Evolutionary conservation across 1,140 invertebrate genomes (phyloP), one percentile per base, ranked within the genome.

Genomic region (Semibalanus balanoides): DNA sequence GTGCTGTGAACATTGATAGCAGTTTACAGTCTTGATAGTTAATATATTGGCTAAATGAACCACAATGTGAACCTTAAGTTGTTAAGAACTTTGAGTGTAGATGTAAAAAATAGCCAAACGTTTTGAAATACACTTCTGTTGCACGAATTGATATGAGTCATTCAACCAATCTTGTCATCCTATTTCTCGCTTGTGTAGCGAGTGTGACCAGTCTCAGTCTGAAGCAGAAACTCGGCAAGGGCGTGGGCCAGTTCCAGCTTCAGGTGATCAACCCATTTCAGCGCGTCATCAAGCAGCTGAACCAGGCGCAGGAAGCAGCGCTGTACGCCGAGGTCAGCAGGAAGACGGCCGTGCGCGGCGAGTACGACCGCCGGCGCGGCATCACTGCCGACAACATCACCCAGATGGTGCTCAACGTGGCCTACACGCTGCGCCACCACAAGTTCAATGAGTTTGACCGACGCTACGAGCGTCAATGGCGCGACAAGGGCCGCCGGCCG

Each of bases 361-460:
- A 72, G n/a, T 72, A 72, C 70, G 70, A 72, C 28, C 11, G 11
- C 7, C 9, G 28, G 25, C n/a, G 70, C 9, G 70, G 70, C 19
- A 28, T 72, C 70, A 72, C 70, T n/a, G 70, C 70, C 70, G 25
- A 28, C 0, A 30, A 30, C 70, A 28, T 72, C 70, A 30, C 28
- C 70, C 3, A 11, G 7, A 30, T 30, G 28, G 28, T 72, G 29
- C 11, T 72, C 19, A 30, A 89, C 77, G 84, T 89, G 29, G 88
- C 86, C 5, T 89, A 87, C 81, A 88, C 86, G 79, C 82, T 90
- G 72, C 82, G 88, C 73, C 82, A 85, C 29, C 85, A 88, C 78
- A 89, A 89, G 82, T 90, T 89, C 78, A 86, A 86, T 74, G 88
- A 88, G 78, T 89, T 86, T 80, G 88, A 89, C 82, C 83, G 84